Conservation (phyloP, 2,797 vertebrate species). For the Platalea minor region DNA sequence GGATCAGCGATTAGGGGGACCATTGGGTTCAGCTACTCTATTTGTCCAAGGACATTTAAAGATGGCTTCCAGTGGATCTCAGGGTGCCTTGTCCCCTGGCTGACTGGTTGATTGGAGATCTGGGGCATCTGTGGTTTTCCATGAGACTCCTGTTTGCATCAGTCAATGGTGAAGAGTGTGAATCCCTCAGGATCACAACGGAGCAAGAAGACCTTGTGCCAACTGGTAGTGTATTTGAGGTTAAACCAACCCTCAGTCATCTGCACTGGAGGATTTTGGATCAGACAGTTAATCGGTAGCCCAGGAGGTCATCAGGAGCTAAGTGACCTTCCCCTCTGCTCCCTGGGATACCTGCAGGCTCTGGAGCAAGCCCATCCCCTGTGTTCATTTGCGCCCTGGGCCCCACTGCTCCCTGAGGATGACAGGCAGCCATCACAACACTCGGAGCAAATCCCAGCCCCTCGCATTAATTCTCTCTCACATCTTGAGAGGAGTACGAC, state of each 20-base stretch:
- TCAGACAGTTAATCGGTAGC: background rate
- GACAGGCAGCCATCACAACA: background rate
- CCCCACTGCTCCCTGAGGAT: background rate
- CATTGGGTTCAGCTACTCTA: background rate
- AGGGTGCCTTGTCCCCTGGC: background rate
- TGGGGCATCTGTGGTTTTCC: background rate
- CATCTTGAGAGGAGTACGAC: constrained; percentile 33
- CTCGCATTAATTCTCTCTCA: constrained; percentile 19
- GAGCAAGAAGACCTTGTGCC: background rate
- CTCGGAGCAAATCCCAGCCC: background rate
- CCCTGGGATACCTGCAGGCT: background rate
- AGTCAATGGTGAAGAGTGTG: accelerated
- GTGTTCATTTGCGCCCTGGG: accelerated
- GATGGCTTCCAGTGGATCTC: background rate
- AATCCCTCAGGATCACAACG: accelerated
- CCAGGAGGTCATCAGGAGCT: background rate
- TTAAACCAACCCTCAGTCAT: background rate
- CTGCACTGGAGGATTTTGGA: background rate
- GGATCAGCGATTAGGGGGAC: background rate
- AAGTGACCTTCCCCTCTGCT: background rate
- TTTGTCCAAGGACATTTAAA: background rate
- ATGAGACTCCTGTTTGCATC: accelerated
- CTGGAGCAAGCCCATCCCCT: background rate
- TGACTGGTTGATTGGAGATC: background rate
- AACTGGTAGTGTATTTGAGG: background rate